phyloP scores from a whole-genome alignment of 2,888 invertebrate genomes.

The Charanyca ferruginea region DNA sequence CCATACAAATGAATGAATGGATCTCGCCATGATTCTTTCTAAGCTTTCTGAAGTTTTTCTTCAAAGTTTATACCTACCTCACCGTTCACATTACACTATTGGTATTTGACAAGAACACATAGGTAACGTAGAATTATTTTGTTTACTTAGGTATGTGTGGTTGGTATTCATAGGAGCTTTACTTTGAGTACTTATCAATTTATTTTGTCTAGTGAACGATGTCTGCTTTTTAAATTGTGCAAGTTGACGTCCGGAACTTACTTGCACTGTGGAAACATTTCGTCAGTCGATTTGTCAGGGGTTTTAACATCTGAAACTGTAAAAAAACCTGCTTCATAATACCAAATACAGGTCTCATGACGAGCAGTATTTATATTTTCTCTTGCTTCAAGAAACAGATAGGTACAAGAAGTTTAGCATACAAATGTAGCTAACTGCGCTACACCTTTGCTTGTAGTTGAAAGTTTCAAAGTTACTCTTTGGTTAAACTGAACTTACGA shows the following conservation, averaged over 20 bases:
- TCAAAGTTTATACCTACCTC: no score
- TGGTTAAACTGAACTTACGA: conserved; percentile 32
- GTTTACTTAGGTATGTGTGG: no score
- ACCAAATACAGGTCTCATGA: neutral
- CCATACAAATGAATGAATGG: no score
- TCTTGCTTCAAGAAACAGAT: conserved; percentile 10
- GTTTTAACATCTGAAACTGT: conserved; percentile 4
- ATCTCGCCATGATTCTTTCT: no score
- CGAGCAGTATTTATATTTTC: conserved; percentile 3
- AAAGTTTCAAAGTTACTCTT: conserved; percentile 38
- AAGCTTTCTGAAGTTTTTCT: no score
- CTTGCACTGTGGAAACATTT: conserved; percentile 5
- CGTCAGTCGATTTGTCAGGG: neutral
- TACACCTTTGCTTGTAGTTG: conserved; percentile 32
- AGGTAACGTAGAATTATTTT: no score
- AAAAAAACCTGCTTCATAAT: neutral
- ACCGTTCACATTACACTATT: no score
- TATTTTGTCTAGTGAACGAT: no score
- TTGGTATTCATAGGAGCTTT: no score
- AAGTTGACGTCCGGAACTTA: neutral
- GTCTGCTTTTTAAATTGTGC: no score
- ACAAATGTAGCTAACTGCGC: conserved; percentile 44
- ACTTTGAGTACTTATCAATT: no score
- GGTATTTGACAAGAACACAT: no score
- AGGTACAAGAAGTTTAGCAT: conserved; percentile 23